Conservation (phyloP, 2,888 invertebrate genomes). For the Aradus depressus region DNA sequence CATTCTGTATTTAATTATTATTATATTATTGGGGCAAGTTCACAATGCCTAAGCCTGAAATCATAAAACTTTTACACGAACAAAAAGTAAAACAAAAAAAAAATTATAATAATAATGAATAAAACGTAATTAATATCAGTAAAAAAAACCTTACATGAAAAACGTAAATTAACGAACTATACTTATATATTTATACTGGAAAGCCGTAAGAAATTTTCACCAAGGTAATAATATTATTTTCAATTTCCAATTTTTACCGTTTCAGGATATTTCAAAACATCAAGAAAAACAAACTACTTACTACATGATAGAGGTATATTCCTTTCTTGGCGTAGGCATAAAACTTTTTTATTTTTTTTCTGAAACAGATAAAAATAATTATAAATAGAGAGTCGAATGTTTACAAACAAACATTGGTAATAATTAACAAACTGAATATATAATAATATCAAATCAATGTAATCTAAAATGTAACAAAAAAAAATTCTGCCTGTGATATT, state of each 20-base stretch:
- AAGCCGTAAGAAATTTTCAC: background rate
- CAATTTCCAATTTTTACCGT: too few relatives aligned
- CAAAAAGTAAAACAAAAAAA: too few relatives aligned
- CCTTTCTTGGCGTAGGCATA: background rate
- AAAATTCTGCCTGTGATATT: too few relatives aligned
- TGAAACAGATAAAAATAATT: too few relatives aligned
- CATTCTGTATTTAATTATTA: slow-evolving; percentile 2
- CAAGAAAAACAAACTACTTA: slow-evolving; percentile 37
- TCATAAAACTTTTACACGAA: slow-evolving; percentile 16
- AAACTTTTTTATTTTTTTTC: too few relatives aligned
- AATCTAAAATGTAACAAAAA: too few relatives aligned
- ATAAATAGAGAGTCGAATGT: too few relatives aligned
- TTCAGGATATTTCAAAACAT: background rate
- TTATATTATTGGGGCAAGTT: background rate
- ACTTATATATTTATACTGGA: slow-evolving; percentile 2
- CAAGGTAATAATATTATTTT: background rate
- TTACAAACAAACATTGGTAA: too few relatives aligned
- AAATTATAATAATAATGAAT: background rate
- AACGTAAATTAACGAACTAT: background rate
- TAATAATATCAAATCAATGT: too few relatives aligned
- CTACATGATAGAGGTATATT: slow-evolving; percentile 45
- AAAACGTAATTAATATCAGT: slow-evolving; percentile 1
- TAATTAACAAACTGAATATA: too few relatives aligned
- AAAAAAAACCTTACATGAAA: background rate
- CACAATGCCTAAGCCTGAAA: slow-evolving; percentile 14